These are phyloP conservation scores for Cryptus armator DNA, from an alignment of 2,888 invertebrate genomes.

Conservation along the genomic window DNA sequence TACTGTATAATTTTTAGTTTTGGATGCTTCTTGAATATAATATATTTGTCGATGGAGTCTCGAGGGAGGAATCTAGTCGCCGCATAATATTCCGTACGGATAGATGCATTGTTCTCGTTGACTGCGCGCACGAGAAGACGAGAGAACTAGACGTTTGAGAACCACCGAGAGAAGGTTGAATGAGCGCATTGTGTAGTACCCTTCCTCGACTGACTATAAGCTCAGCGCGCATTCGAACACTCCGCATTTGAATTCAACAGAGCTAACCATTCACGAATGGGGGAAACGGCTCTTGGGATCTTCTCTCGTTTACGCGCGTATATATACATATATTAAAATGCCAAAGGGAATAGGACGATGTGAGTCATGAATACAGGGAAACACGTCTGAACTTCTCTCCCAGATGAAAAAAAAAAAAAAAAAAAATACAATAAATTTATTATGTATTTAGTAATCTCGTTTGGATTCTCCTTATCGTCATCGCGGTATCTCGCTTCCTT, in stretches of 20 bases:
- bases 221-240: conserved; percentile 29
- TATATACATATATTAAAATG: conserved; percentile 43
- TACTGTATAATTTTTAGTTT: conserved; percentile 3
- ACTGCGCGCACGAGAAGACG: conserved; percentile 29
- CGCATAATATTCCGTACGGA: conserved; percentile 8
- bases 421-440: conserved; percentile 34
- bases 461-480: conserved; percentile 48
- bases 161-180: conserved; percentile 74
- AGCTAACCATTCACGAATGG: conserved; percentile 78
- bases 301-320: not conserved
- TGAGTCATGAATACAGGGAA: conserved; percentile 42
- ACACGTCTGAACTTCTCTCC: conserved; percentile 15
- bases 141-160: conserved; percentile 64
- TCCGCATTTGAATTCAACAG: conserved; percentile 77
- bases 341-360: conserved; percentile 44
- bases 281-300: conserved; percentile 28
- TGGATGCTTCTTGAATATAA: conserved; percentile 20
- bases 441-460: conserved; percentile 43
- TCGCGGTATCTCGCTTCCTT: conserved; percentile 56
- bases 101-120: conserved; percentile 54
- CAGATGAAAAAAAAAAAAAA: not conserved
- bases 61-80: conserved; percentile 50
- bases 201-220: conserved; percentile 66
- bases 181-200: conserved; percentile 79
- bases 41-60: conserved; percentile 27